phyloP scores from a whole-genome alignment of 1,140 invertebrate species.

The Drosophila pachea region DNA sequence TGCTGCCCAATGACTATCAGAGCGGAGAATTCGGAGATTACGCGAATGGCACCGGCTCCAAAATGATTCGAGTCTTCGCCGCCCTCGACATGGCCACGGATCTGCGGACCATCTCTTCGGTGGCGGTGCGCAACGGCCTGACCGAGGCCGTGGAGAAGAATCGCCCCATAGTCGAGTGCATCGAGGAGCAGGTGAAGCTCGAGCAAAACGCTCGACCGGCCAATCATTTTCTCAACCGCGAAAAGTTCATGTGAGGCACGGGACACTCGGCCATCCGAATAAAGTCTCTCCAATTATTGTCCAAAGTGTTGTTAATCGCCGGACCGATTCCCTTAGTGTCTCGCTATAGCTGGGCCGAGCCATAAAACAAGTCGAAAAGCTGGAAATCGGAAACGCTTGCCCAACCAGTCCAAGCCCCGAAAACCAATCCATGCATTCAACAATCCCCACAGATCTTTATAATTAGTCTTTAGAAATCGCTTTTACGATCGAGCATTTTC shows the following conservation, averaged over 20 bases:
- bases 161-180: conserved; percentile 80
- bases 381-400: conserved; percentile 29
- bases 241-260: conserved; percentile 73
- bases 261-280: background rate
- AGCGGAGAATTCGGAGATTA: conserved; percentile 88
- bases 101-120: conserved; percentile 83
- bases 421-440: conserved; percentile 9
- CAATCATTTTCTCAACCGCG: conserved; percentile 80
- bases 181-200: conserved; percentile 79
- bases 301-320: background rate
- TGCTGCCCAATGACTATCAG: conserved; percentile 88
- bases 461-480: conserved; percentile 28
- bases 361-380: conserved; percentile 39
- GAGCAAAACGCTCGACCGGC: conserved; percentile 73
- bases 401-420: conserved; percentile 15
- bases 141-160: conserved; percentile 80
- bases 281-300: background rate
- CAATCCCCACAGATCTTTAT: conserved; percentile 16
- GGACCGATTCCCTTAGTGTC: background rate
- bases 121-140: conserved; percentile 82
- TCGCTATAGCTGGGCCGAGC: no score
- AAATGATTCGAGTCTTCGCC: conserved; percentile 84
- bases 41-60: conserved; percentile 82
- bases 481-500: conserved; percentile 29
- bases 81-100: conserved; percentile 82